Conservation (phyloP, 2,113 vertebrate genomes). For the Thamnaconus septentrionalis region DNA sequence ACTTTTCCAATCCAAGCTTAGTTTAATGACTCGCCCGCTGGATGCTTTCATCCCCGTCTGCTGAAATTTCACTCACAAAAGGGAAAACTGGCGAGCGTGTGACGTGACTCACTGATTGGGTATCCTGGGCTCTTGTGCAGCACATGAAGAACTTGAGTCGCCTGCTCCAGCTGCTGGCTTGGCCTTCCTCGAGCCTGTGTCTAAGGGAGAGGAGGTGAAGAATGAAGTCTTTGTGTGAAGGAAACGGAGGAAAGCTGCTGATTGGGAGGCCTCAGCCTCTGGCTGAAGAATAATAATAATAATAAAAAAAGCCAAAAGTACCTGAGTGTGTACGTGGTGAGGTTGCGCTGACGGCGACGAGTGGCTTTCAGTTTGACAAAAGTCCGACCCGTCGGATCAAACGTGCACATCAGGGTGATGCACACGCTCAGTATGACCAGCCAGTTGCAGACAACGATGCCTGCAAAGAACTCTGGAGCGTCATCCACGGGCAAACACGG, state of each 20-base stretch:
- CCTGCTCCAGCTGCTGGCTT: slow-evolving; percentile 97
- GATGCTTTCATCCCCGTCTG: slow-evolving; percentile 9
- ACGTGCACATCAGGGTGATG: slow-evolving; percentile 96
- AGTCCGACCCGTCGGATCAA: slow-evolving; percentile 95
- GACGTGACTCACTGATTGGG: slow-evolving; percentile 88
- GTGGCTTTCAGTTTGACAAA: slow-evolving; percentile 97
- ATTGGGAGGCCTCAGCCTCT: too few relatives aligned
- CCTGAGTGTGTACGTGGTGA: slow-evolving; percentile 94
- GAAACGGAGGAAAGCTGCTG: too few relatives aligned
- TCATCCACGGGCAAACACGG: slow-evolving; percentile 1
- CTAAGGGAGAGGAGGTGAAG: slow-evolving; percentile 61
- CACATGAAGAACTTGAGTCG: slow-evolving; percentile 96
- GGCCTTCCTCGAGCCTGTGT: slow-evolving; percentile 95
- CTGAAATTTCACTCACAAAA: slow-evolving; percentile 2
- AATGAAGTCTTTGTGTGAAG: too few relatives aligned
- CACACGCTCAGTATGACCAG: slow-evolving; percentile 97
- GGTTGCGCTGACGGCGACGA: slow-evolving; percentile 91
- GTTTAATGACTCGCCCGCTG: slow-evolving; percentile 15
- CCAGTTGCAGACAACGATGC: slow-evolving; percentile 98
- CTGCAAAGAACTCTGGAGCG: slow-evolving; percentile 66
- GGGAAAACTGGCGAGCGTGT: slow-evolving; percentile 21
- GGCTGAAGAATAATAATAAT: background rate
- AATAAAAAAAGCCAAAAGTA: slow-evolving; percentile 40
- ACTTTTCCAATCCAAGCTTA: slow-evolving; percentile 8
- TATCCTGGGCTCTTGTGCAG: slow-evolving; percentile 95